Base-by-base conservation (phyloP, 1,140 invertebrate genomes). In the Cotesia typhae region DNA sequence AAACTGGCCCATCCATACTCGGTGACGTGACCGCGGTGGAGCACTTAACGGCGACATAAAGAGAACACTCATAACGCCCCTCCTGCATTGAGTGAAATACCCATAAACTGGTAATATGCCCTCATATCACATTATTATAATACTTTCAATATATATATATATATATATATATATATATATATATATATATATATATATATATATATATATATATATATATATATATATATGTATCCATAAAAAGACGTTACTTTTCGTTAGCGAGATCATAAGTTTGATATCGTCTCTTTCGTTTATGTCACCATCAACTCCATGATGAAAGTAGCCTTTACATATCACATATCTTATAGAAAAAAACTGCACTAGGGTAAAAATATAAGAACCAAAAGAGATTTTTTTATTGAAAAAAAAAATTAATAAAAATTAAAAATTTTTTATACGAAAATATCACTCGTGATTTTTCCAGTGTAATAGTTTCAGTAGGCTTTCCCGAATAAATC, bases 1-100 rank as follows among this genome's bases (percentile, higher is more conserved):
- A 7, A 47, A 59, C 57, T 28, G 9, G 57, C 57, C 57, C 17
- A 20, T 28, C 20, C 20, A 4, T 9, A 20, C 12, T 5, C 53
- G 5, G 53, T 55, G 53, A 59, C 57, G 57, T 59, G 57, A 59
- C 57, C 57, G 28, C 57, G 6, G 17, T 7, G 14, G 4, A 59
- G 57, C 57, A 59, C 57, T 59, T 59, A 59, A 59, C 57, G 17
- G 57, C 17, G 20, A 59, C 20, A 59, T 59, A 59, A 59, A 59
- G 57, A 59, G 57, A 59, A 59, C 57, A 59, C 57, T 59, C 57
- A 59, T 59, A 59, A 20, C 28, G 28, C 12, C 17, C 17, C 20
- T 59, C 20, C 57, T 59, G 17, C 57, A 7, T 59, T 28, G 14
- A 59, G 20, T 59, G 17, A 59, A 28, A 59, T 59, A 20, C 14